Conservation (phyloP, 2,888 invertebrate species). For the Creontiades dilutus region DNA sequence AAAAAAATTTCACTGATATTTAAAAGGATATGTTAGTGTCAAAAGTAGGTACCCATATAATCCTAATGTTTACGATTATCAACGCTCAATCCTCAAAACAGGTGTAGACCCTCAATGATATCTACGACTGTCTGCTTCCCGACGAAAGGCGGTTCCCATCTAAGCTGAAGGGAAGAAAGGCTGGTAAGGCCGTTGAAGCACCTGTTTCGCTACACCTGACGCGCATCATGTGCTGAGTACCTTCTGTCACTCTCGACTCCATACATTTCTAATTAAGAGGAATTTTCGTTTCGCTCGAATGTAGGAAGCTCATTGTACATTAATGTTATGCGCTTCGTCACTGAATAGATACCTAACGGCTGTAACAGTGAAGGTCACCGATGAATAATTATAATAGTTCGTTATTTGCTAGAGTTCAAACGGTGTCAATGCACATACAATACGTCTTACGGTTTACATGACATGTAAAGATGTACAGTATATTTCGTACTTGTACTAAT, state of each 20-base stretch:
- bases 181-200: slow-evolving; percentile 17
- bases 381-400: not conserved
- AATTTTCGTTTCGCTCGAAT: not conserved
- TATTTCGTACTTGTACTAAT: too few relatives aligned
- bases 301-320: slow-evolving; percentile 43
- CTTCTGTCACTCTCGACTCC: slow-evolving; percentile 48
- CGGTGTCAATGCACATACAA: too few relatives aligned
- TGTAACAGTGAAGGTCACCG: not conserved
- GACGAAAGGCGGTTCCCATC: not conserved
- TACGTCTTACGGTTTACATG: too few relatives aligned
- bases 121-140: slow-evolving; percentile 11
- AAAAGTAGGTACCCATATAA: not conserved
- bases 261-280: slow-evolving; percentile 53
- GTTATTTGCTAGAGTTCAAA: not conserved
- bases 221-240: slow-evolving; percentile 17
- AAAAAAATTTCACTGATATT: too few relatives aligned
- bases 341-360: not conserved
- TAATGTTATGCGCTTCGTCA: slow-evolving; percentile 2
- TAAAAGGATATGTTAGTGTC: too few relatives aligned
- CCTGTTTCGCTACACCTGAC: slow-evolving; percentile 60
- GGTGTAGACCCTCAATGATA: not conserved
- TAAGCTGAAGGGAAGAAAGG: not conserved
- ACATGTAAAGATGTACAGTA: too few relatives aligned
- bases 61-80: not conserved
- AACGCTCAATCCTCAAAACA: not conserved